Evolutionary conservation across 2,888 invertebrate species (phyloP).

Genomic region (Lasioglossum pauxillum): DNA sequence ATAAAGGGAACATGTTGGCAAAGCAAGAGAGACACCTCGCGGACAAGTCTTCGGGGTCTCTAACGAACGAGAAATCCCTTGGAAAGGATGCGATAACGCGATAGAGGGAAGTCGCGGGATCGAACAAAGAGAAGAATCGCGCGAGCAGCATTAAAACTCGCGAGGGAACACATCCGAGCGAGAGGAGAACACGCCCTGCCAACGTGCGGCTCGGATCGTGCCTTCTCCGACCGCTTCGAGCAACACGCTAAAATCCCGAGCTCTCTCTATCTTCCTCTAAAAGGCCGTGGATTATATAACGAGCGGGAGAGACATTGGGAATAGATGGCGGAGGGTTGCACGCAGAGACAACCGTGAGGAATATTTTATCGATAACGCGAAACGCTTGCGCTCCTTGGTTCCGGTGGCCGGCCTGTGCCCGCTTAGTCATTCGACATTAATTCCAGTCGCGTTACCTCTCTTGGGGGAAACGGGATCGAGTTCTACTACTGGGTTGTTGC

Average conservation of each 20-base stretch:
- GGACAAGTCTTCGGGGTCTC: not conserved
- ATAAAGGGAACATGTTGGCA: not conserved
- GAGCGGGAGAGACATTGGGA: conserved; percentile 33
- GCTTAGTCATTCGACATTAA: conserved; percentile 74
- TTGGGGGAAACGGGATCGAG: conserved; percentile 1
- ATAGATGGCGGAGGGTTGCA: conserved; percentile 2
- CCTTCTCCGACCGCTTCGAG: conserved; percentile 18
- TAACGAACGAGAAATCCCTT: not conserved
- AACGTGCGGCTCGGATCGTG: not conserved
- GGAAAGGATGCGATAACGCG: not conserved
- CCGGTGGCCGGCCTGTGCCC: conserved; percentile 45
- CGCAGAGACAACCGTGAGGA: conserved; percentile 19
- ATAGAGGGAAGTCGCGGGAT: not conserved
- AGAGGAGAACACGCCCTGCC: conserved; percentile 44
- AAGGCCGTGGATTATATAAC: conserved; percentile 27
- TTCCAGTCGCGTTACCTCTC: conserved; percentile 66
- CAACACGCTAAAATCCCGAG: conserved; percentile 22
- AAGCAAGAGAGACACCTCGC: not conserved
- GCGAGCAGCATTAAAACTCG: conserved; percentile 1
- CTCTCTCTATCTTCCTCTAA: not conserved
- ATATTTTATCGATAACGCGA: conserved; percentile 63
- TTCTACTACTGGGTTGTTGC: not conserved
- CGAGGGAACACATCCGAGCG: conserved; percentile 12
- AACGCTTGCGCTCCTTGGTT: conserved; percentile 44
- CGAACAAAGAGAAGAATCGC: conserved; percentile 21